Percentiles rank a stretch among this genome's conserved stretches.
phyloP scores from a whole-genome alignment of 1,140 invertebrate genomes.

The Episyrphus balteatus region DNA sequence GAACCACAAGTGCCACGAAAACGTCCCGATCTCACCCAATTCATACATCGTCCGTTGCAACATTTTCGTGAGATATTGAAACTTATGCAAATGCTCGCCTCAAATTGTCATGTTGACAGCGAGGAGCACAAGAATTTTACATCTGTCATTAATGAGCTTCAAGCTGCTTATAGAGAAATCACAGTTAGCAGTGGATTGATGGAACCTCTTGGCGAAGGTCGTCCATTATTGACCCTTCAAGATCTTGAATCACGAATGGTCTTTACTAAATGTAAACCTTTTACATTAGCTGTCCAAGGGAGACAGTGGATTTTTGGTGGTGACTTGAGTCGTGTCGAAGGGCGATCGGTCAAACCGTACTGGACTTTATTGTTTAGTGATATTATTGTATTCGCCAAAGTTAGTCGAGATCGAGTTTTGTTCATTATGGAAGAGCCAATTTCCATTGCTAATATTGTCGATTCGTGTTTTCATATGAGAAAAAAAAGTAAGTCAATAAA shows the following conservation, averaged over 20 bases:
- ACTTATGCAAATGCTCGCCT: conserved; percentile 37
- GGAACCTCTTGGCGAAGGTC: conserved; percentile 69
- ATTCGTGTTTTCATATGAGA: conserved; percentile 71
- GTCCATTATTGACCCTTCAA: conserved; percentile 64
- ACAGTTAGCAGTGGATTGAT: conserved; percentile 68
- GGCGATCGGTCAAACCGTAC: conserved; percentile 63
- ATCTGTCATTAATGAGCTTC: conserved; percentile 31
- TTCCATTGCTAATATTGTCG: conserved; percentile 59
- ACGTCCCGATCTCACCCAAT: conserved; percentile 67
- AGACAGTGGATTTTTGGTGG: conserved; percentile 81
- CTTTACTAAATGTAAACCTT: conserved; percentile 79
- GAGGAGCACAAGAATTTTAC: conserved; percentile 36
- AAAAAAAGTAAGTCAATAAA: conserved; percentile 54
- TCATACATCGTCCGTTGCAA: conserved; percentile 68
- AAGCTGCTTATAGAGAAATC: conserved; percentile 62
- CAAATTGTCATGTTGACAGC: conserved; percentile 33
- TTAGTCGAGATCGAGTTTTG: conserved; percentile 69
- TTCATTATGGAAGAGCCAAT: conserved; percentile 80
- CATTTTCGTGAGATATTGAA: conserved; percentile 55
- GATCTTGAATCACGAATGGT: conserved; percentile 73
- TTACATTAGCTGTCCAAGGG: conserved; percentile 64
- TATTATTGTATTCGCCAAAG: conserved; percentile 70
- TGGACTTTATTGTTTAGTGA: conserved; percentile 77
- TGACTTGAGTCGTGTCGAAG: conserved; percentile 68
- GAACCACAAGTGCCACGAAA: conserved; percentile 65